A percentile compares a stretch with the other conserved stretches of the same genome.
These are phyloP conservation scores for Okamejei kenojei DNA, from an alignment of 2,797 vertebrate genomes.

Conservation along the genomic window DNA sequence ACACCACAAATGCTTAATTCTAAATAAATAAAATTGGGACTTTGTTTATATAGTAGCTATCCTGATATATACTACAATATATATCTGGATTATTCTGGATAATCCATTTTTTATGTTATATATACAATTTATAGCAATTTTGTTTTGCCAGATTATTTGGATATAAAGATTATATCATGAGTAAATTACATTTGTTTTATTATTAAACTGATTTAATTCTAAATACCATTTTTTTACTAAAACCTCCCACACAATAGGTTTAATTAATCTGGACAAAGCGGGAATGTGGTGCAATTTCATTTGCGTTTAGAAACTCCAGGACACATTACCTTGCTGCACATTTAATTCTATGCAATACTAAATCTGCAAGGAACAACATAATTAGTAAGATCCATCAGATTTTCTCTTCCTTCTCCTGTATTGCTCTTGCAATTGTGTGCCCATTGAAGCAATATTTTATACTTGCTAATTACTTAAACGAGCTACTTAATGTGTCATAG, in stretches of 20 bases:
- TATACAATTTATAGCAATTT: neutral
- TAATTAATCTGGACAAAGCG: constrained; percentile 1
- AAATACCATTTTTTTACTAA: neutral
- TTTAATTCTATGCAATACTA: neutral
- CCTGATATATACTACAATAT: neutral
- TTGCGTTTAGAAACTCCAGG: neutral
- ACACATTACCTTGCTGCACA: constrained; percentile 8
- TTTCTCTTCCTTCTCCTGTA: neutral
- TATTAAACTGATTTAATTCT: neutral
- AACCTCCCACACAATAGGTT: neutral
- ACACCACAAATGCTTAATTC: neutral
- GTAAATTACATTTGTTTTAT: neutral
- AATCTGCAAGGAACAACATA: constrained; percentile 16
- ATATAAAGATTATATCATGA: no score
- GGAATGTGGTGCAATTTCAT: neutral
- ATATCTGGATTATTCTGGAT: no score
- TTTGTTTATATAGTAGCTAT: neutral
- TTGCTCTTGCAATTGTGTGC: neutral
- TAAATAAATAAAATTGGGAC: neutral
- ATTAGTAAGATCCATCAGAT: neutral
- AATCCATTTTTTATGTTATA: no score
- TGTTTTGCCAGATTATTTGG: neutral
- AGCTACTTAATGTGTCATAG: constrained; percentile 10
- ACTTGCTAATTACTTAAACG: constrained; percentile 8
- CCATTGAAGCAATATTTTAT: neutral